These are phyloP conservation scores for Sula dactylatra DNA, from an alignment of 2,113 vertebrate species.

Conservation along the genomic window DNA sequence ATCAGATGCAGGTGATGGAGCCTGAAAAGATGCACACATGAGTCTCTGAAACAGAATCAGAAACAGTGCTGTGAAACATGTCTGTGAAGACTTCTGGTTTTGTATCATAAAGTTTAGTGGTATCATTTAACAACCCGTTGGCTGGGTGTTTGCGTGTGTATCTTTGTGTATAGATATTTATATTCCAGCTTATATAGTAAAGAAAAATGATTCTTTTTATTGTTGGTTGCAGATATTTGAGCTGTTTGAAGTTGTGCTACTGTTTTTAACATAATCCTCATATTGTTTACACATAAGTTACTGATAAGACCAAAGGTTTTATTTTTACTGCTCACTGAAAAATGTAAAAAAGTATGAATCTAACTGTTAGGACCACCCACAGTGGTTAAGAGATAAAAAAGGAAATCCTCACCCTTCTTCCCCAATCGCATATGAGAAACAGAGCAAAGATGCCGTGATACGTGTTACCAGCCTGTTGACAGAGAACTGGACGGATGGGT, in stretches of 20 bases:
- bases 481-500: not conserved
- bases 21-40: not conserved
- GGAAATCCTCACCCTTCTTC: not conserved
- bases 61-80: not conserved
- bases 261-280: not conserved
- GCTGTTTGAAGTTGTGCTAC: not conserved
- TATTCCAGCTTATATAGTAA: not conserved
- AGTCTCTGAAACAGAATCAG: not conserved
- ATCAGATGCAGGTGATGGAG: not conserved
- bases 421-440: not conserved
- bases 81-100: not conserved
- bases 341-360: not conserved
- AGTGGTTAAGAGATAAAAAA: not conserved
- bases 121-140: not conserved
- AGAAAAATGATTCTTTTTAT: not conserved
- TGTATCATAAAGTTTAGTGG: not conserved
- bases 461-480: not conserved
- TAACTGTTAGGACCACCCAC: not conserved
- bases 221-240: not conserved
- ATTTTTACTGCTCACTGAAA: not conserved
- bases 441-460: not conserved
- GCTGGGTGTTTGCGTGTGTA: not conserved
- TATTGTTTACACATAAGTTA: not conserved
- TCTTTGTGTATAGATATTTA: not conserved
- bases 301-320: not conserved